Base-by-base conservation (phyloP, 2,797 vertebrate genomes). In the Sebastes nivosus region DNA sequence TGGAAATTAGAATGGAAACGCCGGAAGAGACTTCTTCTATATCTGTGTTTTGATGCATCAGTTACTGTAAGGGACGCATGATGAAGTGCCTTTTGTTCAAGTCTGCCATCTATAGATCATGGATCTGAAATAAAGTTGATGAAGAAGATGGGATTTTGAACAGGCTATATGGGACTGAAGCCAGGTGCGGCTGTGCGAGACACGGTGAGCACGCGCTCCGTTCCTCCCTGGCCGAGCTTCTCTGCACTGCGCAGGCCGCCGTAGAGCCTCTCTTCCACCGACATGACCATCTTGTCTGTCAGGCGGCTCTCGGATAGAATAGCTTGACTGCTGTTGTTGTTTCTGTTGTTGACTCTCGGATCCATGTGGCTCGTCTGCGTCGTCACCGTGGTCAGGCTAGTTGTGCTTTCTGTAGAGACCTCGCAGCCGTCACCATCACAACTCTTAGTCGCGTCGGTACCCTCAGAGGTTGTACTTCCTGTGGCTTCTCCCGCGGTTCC, bases 211-310 rank as follows among this genome's bases (percentile, higher is more conserved):
- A 89, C 10, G 11, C 11, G 61, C 83, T 94, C 96, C 0, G 85
- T 75, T 68, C 83, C 92, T 52, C 87, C 93, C 42, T 85, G 94
- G 14, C 82, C 38, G 46, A 86, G 90, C n/a, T 52, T 85, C 59
- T 92, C 90, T 18, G 86, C 73, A 2, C 85, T 82, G 69, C 92
- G 87, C 93, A 98, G 86, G 77, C 90, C 79, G 13, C 94, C 22
- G 20, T 97, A 97, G 2, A 98, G 95, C 87, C 97, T 94, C 65
- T 97, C 97, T 6, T 98, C 96, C 5, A 98, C 88, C 13, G 94
- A 94, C 5, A 65, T 88, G 0, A 78, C 80, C 83, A 96, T 93
- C 89, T 98, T 98, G 91, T 97, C 96, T 38, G 95, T 81, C 67
- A 97, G 89, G 72, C 83, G 87, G 72, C 81, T 86, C 77, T 96